Percentiles rank a stretch among this genome's conserved stretches.
Evolutionary conservation across 92 coral and sea anemone species (phyloP).

Genomic region (Epizoanthus fatuus): DNA sequence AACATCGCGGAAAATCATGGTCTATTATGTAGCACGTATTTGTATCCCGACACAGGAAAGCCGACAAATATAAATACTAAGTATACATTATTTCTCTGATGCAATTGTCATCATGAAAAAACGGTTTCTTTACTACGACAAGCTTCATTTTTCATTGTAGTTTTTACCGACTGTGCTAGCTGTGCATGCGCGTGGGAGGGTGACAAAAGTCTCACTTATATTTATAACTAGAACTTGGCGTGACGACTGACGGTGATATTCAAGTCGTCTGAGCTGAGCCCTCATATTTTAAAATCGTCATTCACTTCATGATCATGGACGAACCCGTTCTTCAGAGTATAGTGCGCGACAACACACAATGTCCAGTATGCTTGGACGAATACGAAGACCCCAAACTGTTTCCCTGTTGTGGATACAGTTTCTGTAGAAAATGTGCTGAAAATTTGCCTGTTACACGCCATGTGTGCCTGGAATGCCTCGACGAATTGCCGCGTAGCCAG

Average conservation of each 20-base stretch:
- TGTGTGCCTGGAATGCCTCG: constrained; percentile 16
- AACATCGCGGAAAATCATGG: background rate
- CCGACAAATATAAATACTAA: background rate
- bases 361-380: constrained; percentile 35
- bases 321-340: constrained; percentile 14
- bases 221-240: background rate
- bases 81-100: no score
- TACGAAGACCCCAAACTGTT: constrained; percentile 40
- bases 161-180: no score
- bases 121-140: no score
- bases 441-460: constrained; percentile 4
- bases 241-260: background rate
- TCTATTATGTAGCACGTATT: background rate
- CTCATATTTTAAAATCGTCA: background rate
- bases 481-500: background rate
- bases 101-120: no score
- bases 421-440: constrained; percentile 35
- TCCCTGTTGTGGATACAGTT: constrained; percentile 31
- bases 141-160: no score
- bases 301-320: background rate
- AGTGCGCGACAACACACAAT: constrained; percentile 29
- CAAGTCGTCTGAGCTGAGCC: no score
- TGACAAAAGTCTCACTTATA: no score
- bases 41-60: background rate
- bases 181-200: no score